Evolutionary conservation across 1,140 invertebrate species (phyloP).

Genomic region (Drosophila suzukii): DNA sequence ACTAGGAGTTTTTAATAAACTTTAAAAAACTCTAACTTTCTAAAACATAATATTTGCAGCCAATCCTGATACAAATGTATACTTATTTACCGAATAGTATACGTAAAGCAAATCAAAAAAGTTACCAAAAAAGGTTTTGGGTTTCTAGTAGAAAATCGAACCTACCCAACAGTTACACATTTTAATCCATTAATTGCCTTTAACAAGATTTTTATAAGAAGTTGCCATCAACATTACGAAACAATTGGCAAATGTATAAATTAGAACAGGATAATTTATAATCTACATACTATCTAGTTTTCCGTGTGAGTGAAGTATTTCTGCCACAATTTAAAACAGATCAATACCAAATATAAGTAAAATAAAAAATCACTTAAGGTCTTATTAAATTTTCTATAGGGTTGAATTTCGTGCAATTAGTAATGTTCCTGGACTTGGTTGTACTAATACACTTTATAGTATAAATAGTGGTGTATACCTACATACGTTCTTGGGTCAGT

Average conservation of each 20-base stretch:
- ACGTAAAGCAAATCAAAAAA: too few relatives aligned
- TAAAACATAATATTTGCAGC: too few relatives aligned
- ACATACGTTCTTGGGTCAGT: conserved; percentile 4
- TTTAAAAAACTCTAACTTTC: too few relatives aligned
- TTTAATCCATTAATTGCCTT: neutral
- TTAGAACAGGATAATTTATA: neutral
- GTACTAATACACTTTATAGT: conserved; percentile 13
- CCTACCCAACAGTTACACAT: too few relatives aligned
- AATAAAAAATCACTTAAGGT: neutral
- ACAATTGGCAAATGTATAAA: neutral
- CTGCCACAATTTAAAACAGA: neutral
- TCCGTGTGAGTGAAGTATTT: neutral
- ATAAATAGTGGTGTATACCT: conserved; percentile 18
- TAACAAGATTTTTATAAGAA: neutral
- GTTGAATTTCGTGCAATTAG: conserved; percentile 17
- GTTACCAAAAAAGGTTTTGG: too few relatives aligned
- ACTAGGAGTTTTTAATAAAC: too few relatives aligned
- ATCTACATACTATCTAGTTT: neutral
- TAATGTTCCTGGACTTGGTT: neutral
- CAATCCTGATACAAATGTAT: too few relatives aligned
- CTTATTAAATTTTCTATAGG: neutral
- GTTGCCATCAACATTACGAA: neutral
- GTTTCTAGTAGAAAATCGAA: too few relatives aligned
- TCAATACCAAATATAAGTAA: neutral
- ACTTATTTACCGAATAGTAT: too few relatives aligned